phyloP scores from a whole-genome alignment of 2,888 invertebrate genomes.

The Azorinus chamasolen region DNA sequence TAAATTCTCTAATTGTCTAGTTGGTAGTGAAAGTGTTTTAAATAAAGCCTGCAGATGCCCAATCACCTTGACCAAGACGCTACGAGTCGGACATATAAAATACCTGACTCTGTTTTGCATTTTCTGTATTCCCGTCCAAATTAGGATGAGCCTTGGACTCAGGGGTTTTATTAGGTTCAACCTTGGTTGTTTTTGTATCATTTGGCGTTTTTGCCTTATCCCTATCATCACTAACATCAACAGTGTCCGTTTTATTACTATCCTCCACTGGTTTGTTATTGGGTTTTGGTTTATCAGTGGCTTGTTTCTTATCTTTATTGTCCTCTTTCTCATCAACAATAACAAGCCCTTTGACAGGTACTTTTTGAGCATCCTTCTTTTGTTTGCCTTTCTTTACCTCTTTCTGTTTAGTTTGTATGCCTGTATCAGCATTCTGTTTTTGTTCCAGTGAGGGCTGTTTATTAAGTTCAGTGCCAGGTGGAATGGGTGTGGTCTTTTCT shows the following conservation, averaged over 20 bases:
- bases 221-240: no score
- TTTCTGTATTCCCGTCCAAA: not conserved
- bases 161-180: conserved; percentile 26
- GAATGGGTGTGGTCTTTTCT: conserved; percentile 61
- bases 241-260: no score
- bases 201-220: conserved; percentile 18
- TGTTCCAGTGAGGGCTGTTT: conserved; percentile 52
- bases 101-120: no score
- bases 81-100: no score
- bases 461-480: conserved; percentile 58
- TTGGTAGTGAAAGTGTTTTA: no score
- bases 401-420: conserved; percentile 17
- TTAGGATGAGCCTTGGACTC: conserved; percentile 29
- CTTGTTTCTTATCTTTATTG: not conserved
- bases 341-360: no score
- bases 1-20: no score
- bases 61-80: not conserved
- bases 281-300: not conserved
- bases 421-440: conserved; percentile 42
- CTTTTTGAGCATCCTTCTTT: not conserved
- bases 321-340: not conserved
- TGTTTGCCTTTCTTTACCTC: conserved; percentile 39
- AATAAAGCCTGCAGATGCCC: no score
- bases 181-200: conserved; percentile 24
- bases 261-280: not conserved